These are phyloP conservation scores for Acanthurus lineatus DNA, from an alignment of 2,797 vertebrate species.

Conservation along the genomic window DNA sequence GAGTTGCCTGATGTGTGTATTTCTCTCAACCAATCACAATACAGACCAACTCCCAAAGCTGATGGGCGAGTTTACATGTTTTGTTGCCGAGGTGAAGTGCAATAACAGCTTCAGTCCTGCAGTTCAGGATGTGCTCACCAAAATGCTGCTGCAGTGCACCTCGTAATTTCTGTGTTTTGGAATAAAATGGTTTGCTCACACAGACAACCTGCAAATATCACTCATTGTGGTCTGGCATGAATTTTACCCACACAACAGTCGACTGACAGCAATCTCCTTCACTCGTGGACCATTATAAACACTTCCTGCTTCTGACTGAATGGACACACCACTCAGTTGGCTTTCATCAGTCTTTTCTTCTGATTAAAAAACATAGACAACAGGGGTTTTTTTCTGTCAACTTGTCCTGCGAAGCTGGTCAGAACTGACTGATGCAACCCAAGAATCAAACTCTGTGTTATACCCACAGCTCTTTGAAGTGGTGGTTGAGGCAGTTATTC, in stretches of 20 bases:
- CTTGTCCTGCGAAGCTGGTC: constrained; percentile 1
- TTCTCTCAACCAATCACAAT: constrained; percentile 6
- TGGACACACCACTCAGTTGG: constrained; percentile 24
- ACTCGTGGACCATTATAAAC: constrained; percentile 26
- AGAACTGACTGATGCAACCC: background rate
- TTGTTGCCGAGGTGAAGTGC: constrained; percentile 41
- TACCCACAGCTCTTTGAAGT: background rate
- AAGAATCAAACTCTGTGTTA: background rate
- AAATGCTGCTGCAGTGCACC: constrained; percentile 48
- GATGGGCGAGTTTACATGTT: constrained; percentile 12
- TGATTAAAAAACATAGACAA: background rate
- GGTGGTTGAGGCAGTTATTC: constrained; percentile 1
- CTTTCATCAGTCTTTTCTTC: constrained; percentile 12
- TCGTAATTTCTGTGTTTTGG: constrained; percentile 63
- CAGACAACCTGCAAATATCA: constrained; percentile 53
- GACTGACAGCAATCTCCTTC: constrained; percentile 54
- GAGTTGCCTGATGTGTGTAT: constrained; percentile 26
- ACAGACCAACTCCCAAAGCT: background rate
- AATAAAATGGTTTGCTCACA: constrained; percentile 42
- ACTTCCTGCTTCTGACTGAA: constrained; percentile 31
- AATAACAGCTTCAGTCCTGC: constrained; percentile 10
- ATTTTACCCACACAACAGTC: constrained; percentile 25
- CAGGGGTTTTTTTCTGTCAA: background rate
- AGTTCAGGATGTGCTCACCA: constrained; percentile 27
- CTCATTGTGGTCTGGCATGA: constrained; percentile 47